These are phyloP conservation scores for Nematolebias whitei DNA, from an alignment of 2,113 vertebrate species.

Conservation along the genomic window DNA sequence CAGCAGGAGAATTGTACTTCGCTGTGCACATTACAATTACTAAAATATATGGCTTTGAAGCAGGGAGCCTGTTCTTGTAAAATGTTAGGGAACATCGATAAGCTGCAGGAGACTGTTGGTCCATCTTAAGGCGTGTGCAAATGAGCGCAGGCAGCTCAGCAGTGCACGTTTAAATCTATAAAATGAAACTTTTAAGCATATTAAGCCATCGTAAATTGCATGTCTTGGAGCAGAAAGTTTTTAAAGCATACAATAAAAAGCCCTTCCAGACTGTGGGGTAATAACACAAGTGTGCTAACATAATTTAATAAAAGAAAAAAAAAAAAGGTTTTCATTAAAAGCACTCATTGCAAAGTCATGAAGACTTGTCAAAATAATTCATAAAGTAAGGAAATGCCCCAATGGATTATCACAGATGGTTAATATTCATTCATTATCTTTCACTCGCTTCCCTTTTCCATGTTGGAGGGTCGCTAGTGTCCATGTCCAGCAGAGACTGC, in stretches of 20 bases:
- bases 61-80: constrained; percentile 31
- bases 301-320: too few relatives aligned
- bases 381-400: too few relatives aligned
- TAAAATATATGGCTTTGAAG: constrained; percentile 27
- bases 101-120: constrained; percentile 13
- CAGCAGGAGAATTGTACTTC: constrained; percentile 25
- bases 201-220: constrained; percentile 7
- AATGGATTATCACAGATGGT: too few relatives aligned
- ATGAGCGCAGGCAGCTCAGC: constrained; percentile 14
- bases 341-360: too few relatives aligned
- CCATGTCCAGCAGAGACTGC: too few relatives aligned
- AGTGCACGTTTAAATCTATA: constrained; percentile 24
- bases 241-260: not conserved
- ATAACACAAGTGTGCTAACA: too few relatives aligned
- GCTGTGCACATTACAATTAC: constrained; percentile 33
- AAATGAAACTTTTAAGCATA: constrained; percentile 3
- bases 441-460: too few relatives aligned
- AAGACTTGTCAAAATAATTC: too few relatives aligned
- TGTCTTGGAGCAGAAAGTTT: not conserved
- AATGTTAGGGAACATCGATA: constrained; percentile 19
- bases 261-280: too few relatives aligned
- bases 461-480: too few relatives aligned
- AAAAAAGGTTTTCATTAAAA: too few relatives aligned
- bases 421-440: too few relatives aligned
- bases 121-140: not conserved